Evolutionary conservation across 2,113 vertebrate species (phyloP), one percentile per base, ranked within the genome.

Genomic region (Pogonocichla stellata): DNA sequence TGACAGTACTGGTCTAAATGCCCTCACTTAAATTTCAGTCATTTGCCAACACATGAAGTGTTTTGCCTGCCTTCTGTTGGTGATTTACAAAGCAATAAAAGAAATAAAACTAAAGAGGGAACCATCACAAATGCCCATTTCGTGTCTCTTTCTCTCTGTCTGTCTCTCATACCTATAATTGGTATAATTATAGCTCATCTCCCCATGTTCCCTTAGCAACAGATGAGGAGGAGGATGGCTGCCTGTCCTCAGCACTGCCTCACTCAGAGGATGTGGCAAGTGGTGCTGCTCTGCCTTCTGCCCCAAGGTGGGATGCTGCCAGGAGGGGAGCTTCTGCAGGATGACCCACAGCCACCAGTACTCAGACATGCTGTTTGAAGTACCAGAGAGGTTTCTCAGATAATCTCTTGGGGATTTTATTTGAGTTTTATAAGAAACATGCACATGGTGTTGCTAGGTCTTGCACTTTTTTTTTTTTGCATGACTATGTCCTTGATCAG

Each of bases 131-230:
- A 81, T 79, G 58, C 47, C 80, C 61, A 34, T 73, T 77, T 40
- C 48, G 61, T 9, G 1, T 93, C 26, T 82, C 17, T 50, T 48
- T 79, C 29, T 82, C 26, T 72, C 64, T 82, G 38, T 3, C 80
- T 93, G 73, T 94, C 88, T 95, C 80, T 94, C 85, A 84, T 12
- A 48, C n/a, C 80, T 94, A 25, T 50, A 75, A 58, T 78, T 91
- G 75, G 65, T 93, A 66, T 85, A 96, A 94, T 97, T 95, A 92
- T 78, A 94, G 85, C 81, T 88, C 36, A 7, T 93, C 58, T 93
- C 78, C 45, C 77, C 40, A 16, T 66, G 90, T 94, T 96, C 82
- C 78, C 96, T 45, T 90, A 92, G 88, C 91, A 97, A 93, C 81
- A 97, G 90, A 95, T 65, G 78, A 91, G 51, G 90, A 93, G 89